A percentile compares a stretch with the other conserved stretches of the same genome.
These are phyloP conservation scores for Pseudomugil gertrudae DNA, from an alignment of 2,797 vertebrate genomes.

Conservation along the genomic window DNA sequence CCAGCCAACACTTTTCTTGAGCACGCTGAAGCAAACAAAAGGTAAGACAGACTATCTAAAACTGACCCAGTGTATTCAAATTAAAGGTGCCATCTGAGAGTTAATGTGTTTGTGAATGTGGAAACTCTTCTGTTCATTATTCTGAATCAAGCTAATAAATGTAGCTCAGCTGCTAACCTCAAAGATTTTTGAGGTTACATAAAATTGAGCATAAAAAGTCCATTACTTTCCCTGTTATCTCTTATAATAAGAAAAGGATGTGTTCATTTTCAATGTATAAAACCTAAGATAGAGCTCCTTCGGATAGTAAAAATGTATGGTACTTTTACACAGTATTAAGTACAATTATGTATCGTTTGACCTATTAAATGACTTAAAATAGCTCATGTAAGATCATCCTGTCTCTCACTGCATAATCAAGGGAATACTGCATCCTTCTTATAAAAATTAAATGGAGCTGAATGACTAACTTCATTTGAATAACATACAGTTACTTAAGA, in stretches of 20 bases:
- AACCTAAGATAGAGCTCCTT: not conserved
- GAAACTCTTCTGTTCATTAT: not conserved
- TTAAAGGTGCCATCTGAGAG: not conserved
- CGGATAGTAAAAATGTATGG: not conserved
- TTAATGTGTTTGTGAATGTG: not conserved
- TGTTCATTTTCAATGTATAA: slow-evolving; percentile 8
- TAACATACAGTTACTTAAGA: slow-evolving; percentile 33
- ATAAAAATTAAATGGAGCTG: slow-evolving; percentile 31
- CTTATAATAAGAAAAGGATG: slow-evolving; percentile 15
- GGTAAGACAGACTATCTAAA: slow-evolving; percentile 12
- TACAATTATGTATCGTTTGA: slow-evolving; percentile 18
- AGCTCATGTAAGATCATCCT: slow-evolving; percentile 9
- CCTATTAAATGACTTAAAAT: slow-evolving; percentile 14
- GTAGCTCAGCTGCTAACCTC: not conserved
- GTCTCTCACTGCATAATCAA: slow-evolving; percentile 19
- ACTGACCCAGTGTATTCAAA: not conserved
- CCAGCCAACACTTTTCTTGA: slow-evolving; percentile 33
- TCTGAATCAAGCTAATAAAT: too few relatives aligned
- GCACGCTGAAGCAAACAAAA: slow-evolving; percentile 15
- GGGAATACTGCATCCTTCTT: slow-evolving; percentile 1
- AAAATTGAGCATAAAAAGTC: slow-evolving; percentile 3
- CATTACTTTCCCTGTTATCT: slow-evolving; percentile 14
- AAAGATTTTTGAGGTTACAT: not conserved
- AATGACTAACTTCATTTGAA: slow-evolving; percentile 33
- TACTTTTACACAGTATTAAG: slow-evolving; percentile 11